Evolutionary conservation across 1,140 invertebrate genomes (phyloP), one percentile per base, ranked within the genome.

Genomic region (Steinernema khuongi): DNA sequence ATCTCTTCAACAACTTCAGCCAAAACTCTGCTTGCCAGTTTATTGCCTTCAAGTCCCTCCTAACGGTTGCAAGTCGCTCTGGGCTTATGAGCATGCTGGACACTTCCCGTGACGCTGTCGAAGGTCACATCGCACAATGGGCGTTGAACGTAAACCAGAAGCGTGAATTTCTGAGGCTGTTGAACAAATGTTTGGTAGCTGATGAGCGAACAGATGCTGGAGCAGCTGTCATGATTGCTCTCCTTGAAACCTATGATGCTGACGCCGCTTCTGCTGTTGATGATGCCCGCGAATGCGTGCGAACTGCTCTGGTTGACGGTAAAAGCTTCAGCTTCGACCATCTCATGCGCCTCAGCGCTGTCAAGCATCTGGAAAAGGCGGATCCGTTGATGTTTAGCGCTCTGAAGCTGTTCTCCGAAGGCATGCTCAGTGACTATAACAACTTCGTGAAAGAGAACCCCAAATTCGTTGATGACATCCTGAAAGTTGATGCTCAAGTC

Each of bases 271-370:
- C 67, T 1, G 81, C 82, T 28, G 71, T 74, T 18, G 76, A 79
- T 4, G 83, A 83, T 69, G 82, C 82, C 31, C 73, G 68, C 33
- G 83, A 84, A 68, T 85, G 82, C 68, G 82, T 84, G 2, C 70
- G 80, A 14, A 82, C 82, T 1, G 82, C 83, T 18, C 72, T 84
- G 50, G 74, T 79, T 30, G 82, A 84, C 71, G 78, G 79, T 1
- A 77, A 81, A 43, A 76, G 80, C 1, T 84, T 85, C 72, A 73
- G 74, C 32, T 84, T 84, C 36, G 82, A 84, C 43, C 83, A 83
- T 68, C 67, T 84, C 22, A 44, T 84, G 7, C 74, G 76, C 14
- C 72, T 85, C 18, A 74, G 70, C 31, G 81, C 82, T 43, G 83
- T 84, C 30, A 73, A 81, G 68, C 66, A 70, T n/a, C 69, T 83